Evolutionary conservation across 2,888 invertebrate species (phyloP), one percentile per base, ranked within the genome.

Genomic region (Rhingia campestris): DNA sequence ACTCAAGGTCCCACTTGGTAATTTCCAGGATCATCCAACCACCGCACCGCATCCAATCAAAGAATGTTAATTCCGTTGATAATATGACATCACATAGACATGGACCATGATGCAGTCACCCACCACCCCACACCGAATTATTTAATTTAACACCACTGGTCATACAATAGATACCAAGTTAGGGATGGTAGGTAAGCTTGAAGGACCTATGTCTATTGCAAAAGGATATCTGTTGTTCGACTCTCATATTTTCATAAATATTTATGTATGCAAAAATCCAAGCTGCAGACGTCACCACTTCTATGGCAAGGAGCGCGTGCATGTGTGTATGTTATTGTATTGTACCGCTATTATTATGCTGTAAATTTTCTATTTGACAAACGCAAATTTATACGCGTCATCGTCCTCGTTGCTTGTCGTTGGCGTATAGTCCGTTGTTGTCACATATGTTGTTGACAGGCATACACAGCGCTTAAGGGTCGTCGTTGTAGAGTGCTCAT

Each of bases 221-320:
- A 32, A 41, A 41, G 41, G 33, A 39, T 76, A 33, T 47, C 7
- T 56, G 33, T 33, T 54, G 41, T 61, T 37, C 35, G 74, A 69
- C 74, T 74, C 59, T 22, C 69, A 90, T 94, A 94, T 89, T 94
- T 90, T 89, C 90, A 90, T 90, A 90, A 90, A 90, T 90, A 90
- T 90, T 91, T 91, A 90, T 91, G 88, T 88, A 90, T 90, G 90
- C 90, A 90, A 90, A 90, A 91, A 87, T 88, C 87, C 74, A 67
- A 80, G 56, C 64, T 79, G 79, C 84, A 84, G 80, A 84, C 79
- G 74, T 39, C 66, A 74, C 82, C 73, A 73, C 73, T 74, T 53
- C 22, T 30, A 41, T 6, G 41, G 22, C 1, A 22, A 22, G 9
- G n/a, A 30, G 32, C 4, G 49, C 35, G 14, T 54, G 12, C 43